phyloP scores from a whole-genome alignment of 2,113 vertebrate genomes.

The Periophthalmus modestus region DNA sequence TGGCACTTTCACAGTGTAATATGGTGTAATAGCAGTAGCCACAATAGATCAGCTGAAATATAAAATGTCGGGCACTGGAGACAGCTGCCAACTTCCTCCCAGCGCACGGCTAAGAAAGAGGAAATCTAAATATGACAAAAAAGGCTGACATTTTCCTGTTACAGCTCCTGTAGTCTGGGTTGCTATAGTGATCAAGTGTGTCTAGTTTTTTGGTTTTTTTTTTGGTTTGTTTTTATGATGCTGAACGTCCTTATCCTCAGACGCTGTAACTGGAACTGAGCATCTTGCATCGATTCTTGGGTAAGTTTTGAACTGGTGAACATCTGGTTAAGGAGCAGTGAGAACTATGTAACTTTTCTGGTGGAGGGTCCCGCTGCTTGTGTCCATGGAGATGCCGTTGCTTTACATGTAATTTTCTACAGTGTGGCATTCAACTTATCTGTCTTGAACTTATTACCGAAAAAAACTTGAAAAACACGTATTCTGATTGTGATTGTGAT shows the following conservation, averaged over 20 bases:
- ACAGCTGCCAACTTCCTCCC: constrained; percentile 23
- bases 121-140: constrained; percentile 28
- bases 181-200: not conserved
- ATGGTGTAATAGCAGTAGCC: constrained; percentile 2
- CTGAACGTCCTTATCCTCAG: not conserved
- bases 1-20: constrained; percentile 2
- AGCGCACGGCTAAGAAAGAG: constrained; percentile 14
- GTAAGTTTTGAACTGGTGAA: not conserved
- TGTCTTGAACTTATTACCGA: no score
- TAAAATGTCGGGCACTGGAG: constrained; percentile 17
- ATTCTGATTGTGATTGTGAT: no score
- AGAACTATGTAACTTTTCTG: no score
- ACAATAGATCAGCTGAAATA: constrained; percentile 19
- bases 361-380: no score
- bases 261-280: not conserved
- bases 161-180: constrained; percentile 1
- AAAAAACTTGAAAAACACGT: not conserved
- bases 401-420: no score
- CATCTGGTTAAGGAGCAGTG: not conserved
- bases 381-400: no score
- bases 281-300: not conserved
- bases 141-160: constrained; percentile 15
- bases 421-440: no score
- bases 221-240: not conserved
- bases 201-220: not conserved